phyloP scores from a whole-genome alignment of 53 echinoderm and acorn worm genomes.

The Echinometra lucunter region DNA sequence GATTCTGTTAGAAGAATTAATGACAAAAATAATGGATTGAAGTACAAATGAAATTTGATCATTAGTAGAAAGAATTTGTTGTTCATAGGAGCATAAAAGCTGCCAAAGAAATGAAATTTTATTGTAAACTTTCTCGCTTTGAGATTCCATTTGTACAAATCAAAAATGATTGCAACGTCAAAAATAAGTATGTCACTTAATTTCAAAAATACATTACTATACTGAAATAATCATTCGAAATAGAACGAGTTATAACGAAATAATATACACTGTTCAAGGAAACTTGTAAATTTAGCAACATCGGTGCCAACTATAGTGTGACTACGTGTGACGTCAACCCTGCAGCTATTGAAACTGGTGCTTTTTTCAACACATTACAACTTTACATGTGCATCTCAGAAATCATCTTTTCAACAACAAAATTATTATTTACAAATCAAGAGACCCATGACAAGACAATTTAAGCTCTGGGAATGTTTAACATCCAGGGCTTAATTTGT shows the following conservation, averaged over 20 bases:
- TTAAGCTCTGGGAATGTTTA: neutral
- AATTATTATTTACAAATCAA: constrained; percentile 39
- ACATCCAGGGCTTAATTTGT: neutral
- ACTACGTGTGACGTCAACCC: neutral
- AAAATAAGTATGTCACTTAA: constrained; percentile 1
- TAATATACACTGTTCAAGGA: neutral
- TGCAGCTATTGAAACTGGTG: constrained; percentile 41
- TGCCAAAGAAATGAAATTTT: neutral
- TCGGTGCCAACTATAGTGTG: neutral
- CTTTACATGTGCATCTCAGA: constrained; percentile 23
- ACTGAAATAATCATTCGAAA: constrained; percentile 18
- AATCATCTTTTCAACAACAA: neutral
- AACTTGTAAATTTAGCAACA: neutral
- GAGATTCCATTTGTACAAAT: neutral
- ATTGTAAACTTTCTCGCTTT: neutral
- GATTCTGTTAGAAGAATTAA: neutral
- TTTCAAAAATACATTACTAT: constrained; percentile 39
- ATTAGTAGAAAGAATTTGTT: constrained; percentile 19
- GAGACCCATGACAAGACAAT: constrained; percentile 12
- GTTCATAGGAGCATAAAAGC: neutral
- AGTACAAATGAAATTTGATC: constrained; percentile 10
- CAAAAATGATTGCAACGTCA: constrained; percentile 6
- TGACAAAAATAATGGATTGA: neutral
- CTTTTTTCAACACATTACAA: constrained; percentile 36
- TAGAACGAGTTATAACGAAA: neutral